phyloP scores from a whole-genome alignment of 2,797 vertebrate genomes.

The Spondyliosoma cantharus region DNA sequence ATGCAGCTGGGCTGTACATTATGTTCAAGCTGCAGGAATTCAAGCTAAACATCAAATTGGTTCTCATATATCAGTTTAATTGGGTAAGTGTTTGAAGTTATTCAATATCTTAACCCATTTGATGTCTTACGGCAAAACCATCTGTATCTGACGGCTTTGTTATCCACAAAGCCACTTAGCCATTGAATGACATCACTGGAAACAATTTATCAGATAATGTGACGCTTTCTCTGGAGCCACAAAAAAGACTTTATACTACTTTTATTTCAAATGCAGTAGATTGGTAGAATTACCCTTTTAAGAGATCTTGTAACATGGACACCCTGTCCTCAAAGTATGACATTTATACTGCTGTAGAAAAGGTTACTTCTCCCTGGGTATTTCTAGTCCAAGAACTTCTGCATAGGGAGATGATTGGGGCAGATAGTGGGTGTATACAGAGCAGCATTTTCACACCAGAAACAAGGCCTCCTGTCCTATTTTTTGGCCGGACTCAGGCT shows the following conservation, averaged over 20 bases:
- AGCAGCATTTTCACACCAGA: not conserved
- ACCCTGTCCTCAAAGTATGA: not conserved
- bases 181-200: too few relatives aligned
- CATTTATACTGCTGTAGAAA: not conserved
- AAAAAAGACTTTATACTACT: too few relatives aligned
- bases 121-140: not conserved
- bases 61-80: conserved; percentile 30
- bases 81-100: not conserved
- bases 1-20: conserved; percentile 16
- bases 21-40: conserved; percentile 23
- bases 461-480: not conserved
- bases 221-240: too few relatives aligned
- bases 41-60: conserved; percentile 4
- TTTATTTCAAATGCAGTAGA: too few relatives aligned
- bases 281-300: not conserved
- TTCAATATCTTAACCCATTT: not conserved
- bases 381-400: not conserved
- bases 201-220: too few relatives aligned
- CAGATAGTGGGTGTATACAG: not conserved
- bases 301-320: not conserved
- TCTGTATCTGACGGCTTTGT: too few relatives aligned
- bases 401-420: not conserved
- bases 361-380: not conserved
- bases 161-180: too few relatives aligned
- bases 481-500: too few relatives aligned